Conservation (phyloP, 2,113 vertebrate species). For the Acinonyx jubatus region DNA sequence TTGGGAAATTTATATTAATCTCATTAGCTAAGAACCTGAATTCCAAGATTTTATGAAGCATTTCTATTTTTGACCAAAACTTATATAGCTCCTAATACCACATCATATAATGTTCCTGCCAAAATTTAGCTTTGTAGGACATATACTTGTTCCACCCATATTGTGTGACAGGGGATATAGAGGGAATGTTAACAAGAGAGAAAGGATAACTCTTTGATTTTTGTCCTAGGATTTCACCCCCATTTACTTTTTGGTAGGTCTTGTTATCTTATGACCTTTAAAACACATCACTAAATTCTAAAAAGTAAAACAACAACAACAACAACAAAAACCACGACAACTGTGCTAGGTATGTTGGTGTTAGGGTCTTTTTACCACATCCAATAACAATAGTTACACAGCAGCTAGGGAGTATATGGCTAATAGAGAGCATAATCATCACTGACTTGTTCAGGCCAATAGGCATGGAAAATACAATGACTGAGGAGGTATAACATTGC, state of each 20-base stretch:
- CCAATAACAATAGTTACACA: background rate
- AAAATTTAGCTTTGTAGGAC: background rate
- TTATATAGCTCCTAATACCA: background rate
- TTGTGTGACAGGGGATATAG: background rate
- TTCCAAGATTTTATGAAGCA: background rate
- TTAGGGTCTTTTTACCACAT: background rate
- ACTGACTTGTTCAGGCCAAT: background rate
- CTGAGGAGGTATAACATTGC: background rate
- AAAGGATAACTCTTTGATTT: background rate
- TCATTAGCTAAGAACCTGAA: background rate
- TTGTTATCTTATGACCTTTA: background rate
- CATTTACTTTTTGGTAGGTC: background rate
- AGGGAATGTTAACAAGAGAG: background rate
- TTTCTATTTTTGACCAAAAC: background rate
- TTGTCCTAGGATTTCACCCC: background rate
- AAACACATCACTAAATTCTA: background rate
- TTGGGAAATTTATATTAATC: background rate
- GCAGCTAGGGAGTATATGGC: background rate
- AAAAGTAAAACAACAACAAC: background rate
- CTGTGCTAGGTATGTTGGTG: background rate
- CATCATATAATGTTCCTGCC: background rate
- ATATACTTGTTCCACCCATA: background rate
- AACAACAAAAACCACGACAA: background rate
- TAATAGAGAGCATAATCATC: background rate
- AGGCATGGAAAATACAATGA: background rate